Percentiles rank a stretch among this genome's conserved stretches.
These are phyloP conservation scores for Cyclophora punctaria DNA, from an alignment of 2,888 invertebrate genomes.

Conservation along the genomic window DNA sequence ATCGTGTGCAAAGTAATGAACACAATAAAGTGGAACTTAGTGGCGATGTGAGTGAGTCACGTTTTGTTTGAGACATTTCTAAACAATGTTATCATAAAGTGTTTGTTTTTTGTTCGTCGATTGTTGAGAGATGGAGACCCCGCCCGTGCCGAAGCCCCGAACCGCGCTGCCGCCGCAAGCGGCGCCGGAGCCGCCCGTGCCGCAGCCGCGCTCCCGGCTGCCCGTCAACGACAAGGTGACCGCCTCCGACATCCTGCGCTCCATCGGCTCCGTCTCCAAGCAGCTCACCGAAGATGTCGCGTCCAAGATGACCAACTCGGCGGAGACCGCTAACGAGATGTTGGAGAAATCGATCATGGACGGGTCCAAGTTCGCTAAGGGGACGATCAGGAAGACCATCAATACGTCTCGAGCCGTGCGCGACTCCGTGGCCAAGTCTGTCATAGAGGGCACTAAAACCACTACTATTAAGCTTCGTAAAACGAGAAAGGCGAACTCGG, in stretches of 20 bases:
- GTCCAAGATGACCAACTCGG: conserved; percentile 61
- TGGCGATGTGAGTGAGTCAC: background rate
- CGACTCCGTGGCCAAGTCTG: conserved; percentile 74
- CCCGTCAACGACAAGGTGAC: conserved; percentile 43
- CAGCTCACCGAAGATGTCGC: conserved; percentile 75
- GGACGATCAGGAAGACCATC: conserved; percentile 61
- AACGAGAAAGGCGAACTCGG: conserved; percentile 36
- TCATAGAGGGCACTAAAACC: conserved; percentile 77
- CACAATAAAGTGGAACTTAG: no score
- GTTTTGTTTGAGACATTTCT: background rate
- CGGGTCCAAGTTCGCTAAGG: conserved; percentile 60
- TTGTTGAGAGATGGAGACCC: conserved; percentile 45
- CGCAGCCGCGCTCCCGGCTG: conserved; percentile 66
- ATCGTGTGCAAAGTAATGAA: no score
- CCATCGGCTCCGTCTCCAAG: conserved; percentile 72
- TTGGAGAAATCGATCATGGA: conserved; percentile 53
- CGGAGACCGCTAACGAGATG: conserved; percentile 56
- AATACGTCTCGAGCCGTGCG: conserved; percentile 67
- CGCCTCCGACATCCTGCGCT: conserved; percentile 62
- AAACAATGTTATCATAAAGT: background rate
- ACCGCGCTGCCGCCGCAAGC: conserved; percentile 31
- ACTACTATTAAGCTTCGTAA: conserved; percentile 67
- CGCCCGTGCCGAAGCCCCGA: conserved; percentile 62
- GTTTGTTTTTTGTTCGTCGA: background rate
- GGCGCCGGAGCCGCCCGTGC: conserved; percentile 62